Evolutionary conservation across 2,888 invertebrate genomes (phyloP).

Genomic region (Temnothorax unifasciatus): DNA sequence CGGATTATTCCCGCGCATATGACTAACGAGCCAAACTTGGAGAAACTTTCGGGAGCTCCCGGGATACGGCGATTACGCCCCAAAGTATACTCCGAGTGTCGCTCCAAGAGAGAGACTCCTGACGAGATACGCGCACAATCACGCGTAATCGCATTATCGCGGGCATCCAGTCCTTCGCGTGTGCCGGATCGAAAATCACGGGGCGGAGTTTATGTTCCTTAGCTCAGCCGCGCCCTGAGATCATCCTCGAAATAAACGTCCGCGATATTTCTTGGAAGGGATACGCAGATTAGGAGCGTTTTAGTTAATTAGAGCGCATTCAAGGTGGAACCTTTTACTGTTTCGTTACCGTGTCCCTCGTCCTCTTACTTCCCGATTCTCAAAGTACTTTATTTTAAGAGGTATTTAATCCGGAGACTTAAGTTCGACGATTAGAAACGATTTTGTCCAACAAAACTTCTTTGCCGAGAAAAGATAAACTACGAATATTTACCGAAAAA

Average conservation of each 20-base stretch:
- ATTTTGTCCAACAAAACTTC: background rate
- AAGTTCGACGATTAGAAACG: background rate
- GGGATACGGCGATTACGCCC: conserved; percentile 21
- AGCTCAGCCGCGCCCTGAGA: background rate
- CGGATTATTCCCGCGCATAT: conserved; percentile 27
- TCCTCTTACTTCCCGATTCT: background rate
- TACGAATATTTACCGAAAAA: background rate
- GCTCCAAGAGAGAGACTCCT: background rate
- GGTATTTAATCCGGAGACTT: conserved; percentile 1
- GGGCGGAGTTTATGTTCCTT: background rate
- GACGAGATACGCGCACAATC: conserved; percentile 14
- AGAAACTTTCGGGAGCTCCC: conserved; percentile 20
- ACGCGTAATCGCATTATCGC: conserved; percentile 48
- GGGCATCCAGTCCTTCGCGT: background rate
- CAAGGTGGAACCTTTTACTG: background rate
- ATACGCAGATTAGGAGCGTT: background rate
- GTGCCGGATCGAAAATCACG: conserved; percentile 4
- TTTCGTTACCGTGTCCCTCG: background rate
- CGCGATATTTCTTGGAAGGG: background rate
- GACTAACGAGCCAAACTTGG: conserved; percentile 35
- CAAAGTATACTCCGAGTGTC: conserved; percentile 29
- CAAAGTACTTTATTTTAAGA: background rate
- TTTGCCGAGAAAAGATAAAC: background rate
- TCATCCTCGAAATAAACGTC: background rate
- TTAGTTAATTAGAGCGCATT: conserved; percentile 29